Evolutionary conservation across 2,888 invertebrate species (phyloP).

Genomic region (Nemotelus nigrinus): DNA sequence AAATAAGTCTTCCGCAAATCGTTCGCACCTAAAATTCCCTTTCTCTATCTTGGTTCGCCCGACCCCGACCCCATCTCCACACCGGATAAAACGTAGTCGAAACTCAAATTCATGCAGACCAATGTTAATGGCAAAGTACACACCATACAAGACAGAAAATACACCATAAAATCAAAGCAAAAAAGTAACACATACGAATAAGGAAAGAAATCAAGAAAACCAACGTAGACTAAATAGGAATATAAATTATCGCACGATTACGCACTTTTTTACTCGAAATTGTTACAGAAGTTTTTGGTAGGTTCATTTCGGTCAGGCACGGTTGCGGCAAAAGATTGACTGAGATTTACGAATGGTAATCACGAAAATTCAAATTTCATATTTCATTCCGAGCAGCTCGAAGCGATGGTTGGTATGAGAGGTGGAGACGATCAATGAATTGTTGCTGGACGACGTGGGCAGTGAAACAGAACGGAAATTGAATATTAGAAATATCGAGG

Average conservation of each 20-base stretch:
- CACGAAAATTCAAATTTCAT: not conserved
- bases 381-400: not conserved
- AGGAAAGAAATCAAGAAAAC: not conserved
- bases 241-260: conserved; percentile 7
- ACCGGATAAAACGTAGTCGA: too few relatives aligned
- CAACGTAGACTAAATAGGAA: not conserved
- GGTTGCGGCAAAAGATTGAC: not conserved
- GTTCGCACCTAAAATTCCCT: not conserved
- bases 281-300: not conserved
- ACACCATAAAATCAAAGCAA: not conserved
- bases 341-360: not conserved
- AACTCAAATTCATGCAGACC: not conserved
- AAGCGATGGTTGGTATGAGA: too few relatives aligned
- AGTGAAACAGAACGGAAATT: too few relatives aligned
- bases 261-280: conserved; percentile 5
- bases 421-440: too few relatives aligned
- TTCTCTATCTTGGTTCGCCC: not conserved
- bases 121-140: not conserved
- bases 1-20: not conserved
- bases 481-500: too few relatives aligned
- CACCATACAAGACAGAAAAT: not conserved
- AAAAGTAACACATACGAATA: not conserved
- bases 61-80: not conserved
- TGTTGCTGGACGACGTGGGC: too few relatives aligned
- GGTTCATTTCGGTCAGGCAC: not conserved